Conservation (phyloP, 2,797 vertebrate species). For the Silurus lanzhouensis region DNA sequence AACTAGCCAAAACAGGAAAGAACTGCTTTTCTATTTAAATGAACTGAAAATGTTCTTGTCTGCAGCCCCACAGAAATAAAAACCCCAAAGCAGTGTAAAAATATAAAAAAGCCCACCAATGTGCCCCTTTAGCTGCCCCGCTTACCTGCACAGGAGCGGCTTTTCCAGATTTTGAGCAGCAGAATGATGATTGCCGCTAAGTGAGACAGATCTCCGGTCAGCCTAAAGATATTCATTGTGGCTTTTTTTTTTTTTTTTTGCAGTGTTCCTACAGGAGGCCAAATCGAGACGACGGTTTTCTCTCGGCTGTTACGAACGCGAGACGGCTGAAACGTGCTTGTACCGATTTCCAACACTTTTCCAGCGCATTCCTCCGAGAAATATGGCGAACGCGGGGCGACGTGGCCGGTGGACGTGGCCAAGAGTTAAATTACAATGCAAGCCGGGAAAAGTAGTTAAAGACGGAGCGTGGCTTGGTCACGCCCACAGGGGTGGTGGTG, state of each 20-base stretch:
- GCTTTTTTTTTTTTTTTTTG: not conserved
- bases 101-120: not conserved
- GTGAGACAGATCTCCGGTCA: constrained; percentile 93
- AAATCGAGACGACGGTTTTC: not conserved
- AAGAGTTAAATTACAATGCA: constrained; percentile 70
- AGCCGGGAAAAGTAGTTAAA: constrained; percentile 58
- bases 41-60: not conserved
- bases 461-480: not conserved
- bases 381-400: constrained; percentile 91
- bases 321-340: constrained; percentile 9
- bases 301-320: not conserved
- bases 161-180: constrained; percentile 97
- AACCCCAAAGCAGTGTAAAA: not conserved
- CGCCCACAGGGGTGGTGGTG: not conserved
- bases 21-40: not conserved
- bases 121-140: not conserved
- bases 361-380: constrained; percentile 61
- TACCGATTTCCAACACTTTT: constrained; percentile 50
- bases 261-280: constrained; percentile 4
- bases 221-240: constrained; percentile 92
- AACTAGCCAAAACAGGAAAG: constrained; percentile 4
- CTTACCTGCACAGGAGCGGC: constrained; percentile 93
- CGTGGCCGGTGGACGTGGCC: constrained; percentile 93
- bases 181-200: constrained; percentile 96
- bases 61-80: no score